Conservation (phyloP, 2,113 vertebrate genomes). For the Gasterosteus aculeatus region DNA sequence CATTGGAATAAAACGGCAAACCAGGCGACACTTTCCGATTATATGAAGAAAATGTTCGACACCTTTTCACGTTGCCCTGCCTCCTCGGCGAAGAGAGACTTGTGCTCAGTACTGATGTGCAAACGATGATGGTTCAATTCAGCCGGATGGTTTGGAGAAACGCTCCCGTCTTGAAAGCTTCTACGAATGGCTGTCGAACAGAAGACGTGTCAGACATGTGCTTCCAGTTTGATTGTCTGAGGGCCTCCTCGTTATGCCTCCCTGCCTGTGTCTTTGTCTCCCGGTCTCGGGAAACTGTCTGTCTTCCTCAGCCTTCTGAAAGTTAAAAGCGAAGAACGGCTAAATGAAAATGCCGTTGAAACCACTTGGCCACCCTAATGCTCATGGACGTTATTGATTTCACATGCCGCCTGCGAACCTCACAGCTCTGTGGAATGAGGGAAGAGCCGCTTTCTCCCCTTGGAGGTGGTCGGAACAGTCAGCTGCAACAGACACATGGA, state of each 20-base stretch:
- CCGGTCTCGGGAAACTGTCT: conserved; percentile 48
- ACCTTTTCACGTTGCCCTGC: conserved; percentile 20
- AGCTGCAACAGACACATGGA: conserved; percentile 48
- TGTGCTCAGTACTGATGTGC: conserved; percentile 46
- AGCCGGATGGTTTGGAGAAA: conserved; percentile 49
- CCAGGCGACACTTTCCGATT: not conserved
- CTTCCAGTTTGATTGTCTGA: conserved; percentile 55
- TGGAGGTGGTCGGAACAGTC: conserved; percentile 58
- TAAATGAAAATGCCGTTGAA: conserved; percentile 70
- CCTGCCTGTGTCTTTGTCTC: conserved; percentile 44
- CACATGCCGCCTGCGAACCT: conserved; percentile 66
- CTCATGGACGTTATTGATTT: conserved; percentile 80
- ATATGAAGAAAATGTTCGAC: not conserved
- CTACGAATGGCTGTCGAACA: conserved; percentile 53
- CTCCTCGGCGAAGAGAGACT: conserved; percentile 39
- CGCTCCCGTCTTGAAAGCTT: conserved; percentile 46
- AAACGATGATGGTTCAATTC: conserved; percentile 58
- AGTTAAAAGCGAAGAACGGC: conserved; percentile 57
- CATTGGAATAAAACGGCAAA: not conserved
- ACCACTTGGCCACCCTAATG: conserved; percentile 73
- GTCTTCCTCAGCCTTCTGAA: conserved; percentile 51
- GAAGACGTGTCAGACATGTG: conserved; percentile 44
- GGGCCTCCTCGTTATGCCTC: conserved; percentile 28
- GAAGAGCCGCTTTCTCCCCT: conserved; percentile 15
- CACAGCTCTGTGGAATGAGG: conserved; percentile 40